A percentile compares a stretch with the other conserved stretches of the same genome.
Evolutionary conservation across 2,113 vertebrate species (phyloP).

Genomic region (Psammodynastes pulverulentus): DNA sequence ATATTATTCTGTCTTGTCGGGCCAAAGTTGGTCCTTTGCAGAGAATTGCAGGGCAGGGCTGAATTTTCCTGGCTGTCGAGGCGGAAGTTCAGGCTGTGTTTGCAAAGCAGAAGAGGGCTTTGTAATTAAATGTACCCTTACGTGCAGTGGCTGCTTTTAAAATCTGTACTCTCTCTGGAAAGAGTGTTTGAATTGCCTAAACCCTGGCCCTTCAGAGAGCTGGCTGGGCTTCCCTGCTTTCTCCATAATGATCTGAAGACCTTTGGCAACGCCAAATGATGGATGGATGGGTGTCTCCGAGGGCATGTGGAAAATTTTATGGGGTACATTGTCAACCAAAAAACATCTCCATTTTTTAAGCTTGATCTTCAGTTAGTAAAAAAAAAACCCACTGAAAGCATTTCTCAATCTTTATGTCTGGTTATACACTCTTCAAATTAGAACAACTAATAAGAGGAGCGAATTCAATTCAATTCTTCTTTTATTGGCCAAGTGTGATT

Average conservation of each 20-base stretch:
- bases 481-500: too few relatives aligned
- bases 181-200: neutral
- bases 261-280: neutral
- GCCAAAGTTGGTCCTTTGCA: neutral
- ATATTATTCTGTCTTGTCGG: neutral
- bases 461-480: too few relatives aligned
- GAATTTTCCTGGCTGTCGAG: neutral
- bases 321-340: neutral
- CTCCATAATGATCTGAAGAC: conserved; percentile 8
- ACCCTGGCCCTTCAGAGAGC: neutral
- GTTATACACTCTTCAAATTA: too few relatives aligned
- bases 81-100: neutral
- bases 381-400: too few relatives aligned
- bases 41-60: too few relatives aligned
- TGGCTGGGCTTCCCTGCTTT: conserved; percentile 25
- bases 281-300: neutral
- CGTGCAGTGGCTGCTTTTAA: neutral
- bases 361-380: neutral
- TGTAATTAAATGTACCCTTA: neutral
- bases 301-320: conserved; percentile 32
- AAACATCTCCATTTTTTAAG: neutral
- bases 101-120: neutral
- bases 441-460: too few relatives aligned
- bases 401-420: too few relatives aligned
- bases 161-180: neutral